phyloP scores from a whole-genome alignment of 2,888 invertebrate genomes.

The Plagodis pulveraria region DNA sequence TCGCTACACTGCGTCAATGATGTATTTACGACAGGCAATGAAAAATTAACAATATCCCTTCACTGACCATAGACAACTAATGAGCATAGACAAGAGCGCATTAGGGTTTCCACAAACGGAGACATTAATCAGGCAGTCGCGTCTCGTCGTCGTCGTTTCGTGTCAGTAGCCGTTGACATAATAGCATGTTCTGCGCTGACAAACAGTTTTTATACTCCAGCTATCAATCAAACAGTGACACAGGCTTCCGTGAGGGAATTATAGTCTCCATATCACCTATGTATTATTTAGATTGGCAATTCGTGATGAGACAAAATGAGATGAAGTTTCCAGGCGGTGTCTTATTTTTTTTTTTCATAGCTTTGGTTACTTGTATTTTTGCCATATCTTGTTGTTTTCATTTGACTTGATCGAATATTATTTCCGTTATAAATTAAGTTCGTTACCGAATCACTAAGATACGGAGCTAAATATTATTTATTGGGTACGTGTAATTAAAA shows the following conservation, averaged over 20 bases:
- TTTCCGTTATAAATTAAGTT: too few species aligned
- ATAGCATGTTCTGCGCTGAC: conserved; percentile 67
- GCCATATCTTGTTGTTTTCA: too few species aligned
- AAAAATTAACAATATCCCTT: conserved; percentile 32
- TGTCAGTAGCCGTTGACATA: conserved; percentile 69
- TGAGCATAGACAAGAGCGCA: conserved; percentile 56
- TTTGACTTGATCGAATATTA: too few species aligned
- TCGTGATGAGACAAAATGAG: conserved; percentile 5
- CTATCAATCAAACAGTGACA: conserved; percentile 70
- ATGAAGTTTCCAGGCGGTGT: neutral
- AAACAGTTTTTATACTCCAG: conserved; percentile 70
- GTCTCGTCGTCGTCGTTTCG: conserved; percentile 46
- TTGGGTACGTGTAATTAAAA: too few species aligned
- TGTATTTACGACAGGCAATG: conserved; percentile 27
- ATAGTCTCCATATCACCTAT: conserved; percentile 47
- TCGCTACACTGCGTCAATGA: conserved; percentile 21
- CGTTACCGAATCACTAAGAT: too few species aligned
- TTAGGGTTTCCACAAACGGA: conserved; percentile 57
- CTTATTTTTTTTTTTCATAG: too few species aligned
- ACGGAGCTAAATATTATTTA: too few species aligned
- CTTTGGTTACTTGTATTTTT: too few species aligned
- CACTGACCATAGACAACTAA: conserved; percentile 65
- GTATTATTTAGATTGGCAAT: conserved; percentile 15
- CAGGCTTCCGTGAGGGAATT: conserved; percentile 72
- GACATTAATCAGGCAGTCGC: conserved; percentile 67